phyloP scores from a whole-genome alignment of 2,113 vertebrate genomes.

The Zosterops lateralis region DNA sequence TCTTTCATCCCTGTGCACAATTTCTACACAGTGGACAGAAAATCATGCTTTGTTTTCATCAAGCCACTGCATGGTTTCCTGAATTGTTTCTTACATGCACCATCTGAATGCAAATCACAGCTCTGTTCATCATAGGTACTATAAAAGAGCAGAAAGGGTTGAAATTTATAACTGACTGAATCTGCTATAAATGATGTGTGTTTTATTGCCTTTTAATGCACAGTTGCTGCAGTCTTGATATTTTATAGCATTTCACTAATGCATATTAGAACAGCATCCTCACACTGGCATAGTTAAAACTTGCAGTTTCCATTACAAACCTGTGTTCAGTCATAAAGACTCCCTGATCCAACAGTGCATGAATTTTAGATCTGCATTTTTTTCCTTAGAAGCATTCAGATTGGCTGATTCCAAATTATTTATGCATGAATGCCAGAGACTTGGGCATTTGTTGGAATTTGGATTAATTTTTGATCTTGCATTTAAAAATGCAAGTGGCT shows the following conservation, averaged over 20 bases:
- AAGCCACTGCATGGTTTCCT: conserved; percentile 29
- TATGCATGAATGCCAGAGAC: not conserved
- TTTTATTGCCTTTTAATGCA: conserved; percentile 63
- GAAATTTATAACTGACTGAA: conserved; percentile 55
- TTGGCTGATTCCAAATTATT: not conserved
- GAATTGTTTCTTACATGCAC: conserved; percentile 15
- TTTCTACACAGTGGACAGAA: conserved; percentile 18
- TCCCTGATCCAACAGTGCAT: not conserved
- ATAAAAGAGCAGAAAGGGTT: conserved; percentile 57
- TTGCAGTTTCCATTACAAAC: conserved; percentile 48
- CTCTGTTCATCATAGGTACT: conserved; percentile 47
- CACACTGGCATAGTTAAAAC: conserved; percentile 18
- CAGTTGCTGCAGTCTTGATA: conserved; percentile 42
- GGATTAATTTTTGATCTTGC: not conserved
- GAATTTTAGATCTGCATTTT: not conserved
- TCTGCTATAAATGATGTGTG: conserved; percentile 46
- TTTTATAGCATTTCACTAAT: conserved; percentile 36
- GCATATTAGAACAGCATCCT: conserved; percentile 25
- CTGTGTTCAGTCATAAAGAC: conserved; percentile 3
- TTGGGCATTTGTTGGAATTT: not conserved
- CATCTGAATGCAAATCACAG: conserved; percentile 61
- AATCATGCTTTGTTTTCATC: not conserved
- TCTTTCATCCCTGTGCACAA: conserved; percentile 9
- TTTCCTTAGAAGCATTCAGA: not conserved
- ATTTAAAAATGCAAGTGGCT: not conserved